Evolutionary conservation across 2,113 vertebrate genomes (phyloP).

Genomic region (Hydrolagus affinis): DNA sequence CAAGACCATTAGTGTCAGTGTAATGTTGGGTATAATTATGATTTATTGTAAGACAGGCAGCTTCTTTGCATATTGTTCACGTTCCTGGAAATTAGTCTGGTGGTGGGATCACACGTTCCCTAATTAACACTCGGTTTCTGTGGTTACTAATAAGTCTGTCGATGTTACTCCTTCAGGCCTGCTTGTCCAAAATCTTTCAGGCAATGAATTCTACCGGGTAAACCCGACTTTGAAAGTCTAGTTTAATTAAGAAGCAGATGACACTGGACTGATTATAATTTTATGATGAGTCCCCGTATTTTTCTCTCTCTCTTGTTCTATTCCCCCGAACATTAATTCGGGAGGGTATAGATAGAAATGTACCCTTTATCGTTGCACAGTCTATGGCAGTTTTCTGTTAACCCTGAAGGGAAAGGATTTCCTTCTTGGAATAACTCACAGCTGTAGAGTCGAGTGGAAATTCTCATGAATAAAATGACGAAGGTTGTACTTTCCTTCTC

Average conservation of each 20-base stretch:
- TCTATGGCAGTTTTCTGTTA: not conserved
- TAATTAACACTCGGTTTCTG: conserved; percentile 54
- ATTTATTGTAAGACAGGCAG: conserved; percentile 49
- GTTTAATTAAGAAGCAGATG: conserved; percentile 58
- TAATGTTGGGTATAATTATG: conserved; percentile 42
- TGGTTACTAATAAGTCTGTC: conserved; percentile 40
- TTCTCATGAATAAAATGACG: not conserved
- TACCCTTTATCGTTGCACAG: not conserved
- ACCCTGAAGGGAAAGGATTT: conserved; percentile 7
- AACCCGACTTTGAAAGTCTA: conserved; percentile 40
- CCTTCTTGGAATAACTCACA: conserved; percentile 9
- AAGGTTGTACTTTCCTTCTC: not conserved
- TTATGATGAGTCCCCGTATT: conserved; percentile 33
- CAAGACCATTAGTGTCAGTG: conserved; percentile 38
- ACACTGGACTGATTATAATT: conserved; percentile 44
- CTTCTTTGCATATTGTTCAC: conserved; percentile 53
- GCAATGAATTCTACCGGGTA: conserved; percentile 46
- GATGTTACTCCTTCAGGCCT: conserved; percentile 41
- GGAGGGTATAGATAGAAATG: conserved; percentile 26
- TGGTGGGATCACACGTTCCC: conserved; percentile 49
- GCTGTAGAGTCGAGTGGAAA: not conserved
- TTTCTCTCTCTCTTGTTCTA: too few species aligned
- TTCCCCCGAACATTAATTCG: conserved; percentile 17
- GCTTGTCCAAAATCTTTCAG: conserved; percentile 37
- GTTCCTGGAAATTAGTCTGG: conserved; percentile 43